Evolutionary conservation across 2,888 invertebrate genomes (phyloP).

Genomic region (Zhuqinia jingwanae): DNA sequence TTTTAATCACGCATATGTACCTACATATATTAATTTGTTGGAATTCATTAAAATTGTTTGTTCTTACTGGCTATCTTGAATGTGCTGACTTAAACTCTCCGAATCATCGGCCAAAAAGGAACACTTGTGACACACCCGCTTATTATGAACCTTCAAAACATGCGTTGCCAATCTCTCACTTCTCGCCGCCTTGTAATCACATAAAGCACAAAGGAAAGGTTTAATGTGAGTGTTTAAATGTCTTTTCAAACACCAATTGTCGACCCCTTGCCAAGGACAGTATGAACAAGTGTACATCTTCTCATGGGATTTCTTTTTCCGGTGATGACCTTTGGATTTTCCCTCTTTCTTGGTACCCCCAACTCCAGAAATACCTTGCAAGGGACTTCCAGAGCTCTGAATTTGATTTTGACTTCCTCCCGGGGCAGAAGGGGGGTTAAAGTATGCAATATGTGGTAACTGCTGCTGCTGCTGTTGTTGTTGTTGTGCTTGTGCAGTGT

Average conservation of each 20-base stretch:
- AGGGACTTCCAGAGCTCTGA: slow-evolving; percentile 52
- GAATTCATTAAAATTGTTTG: neutral
- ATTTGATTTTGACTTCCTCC: slow-evolving; percentile 63
- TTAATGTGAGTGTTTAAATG: slow-evolving; percentile 96
- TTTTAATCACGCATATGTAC: neutral
- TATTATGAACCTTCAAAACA: slow-evolving; percentile 95
- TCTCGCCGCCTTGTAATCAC: slow-evolving; percentile 96
- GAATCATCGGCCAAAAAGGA: slow-evolving; percentile 93
- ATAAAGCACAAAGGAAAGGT: slow-evolving; percentile 93
- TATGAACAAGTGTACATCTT: slow-evolving; percentile 92
- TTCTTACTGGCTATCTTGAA: slow-evolving; percentile 82
- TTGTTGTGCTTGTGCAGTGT: neutral
- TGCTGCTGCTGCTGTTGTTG: slow-evolving; percentile 60
- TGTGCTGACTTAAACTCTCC: slow-evolving; percentile 89
- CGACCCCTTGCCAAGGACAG: slow-evolving; percentile 91
- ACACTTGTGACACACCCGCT: slow-evolving; percentile 93
- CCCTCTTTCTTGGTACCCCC: slow-evolving; percentile 77
- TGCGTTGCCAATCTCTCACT: slow-evolving; percentile 94
- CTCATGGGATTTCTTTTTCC: slow-evolving; percentile 83
- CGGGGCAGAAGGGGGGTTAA: slow-evolving; percentile 75
- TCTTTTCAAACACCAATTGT: slow-evolving; percentile 96
- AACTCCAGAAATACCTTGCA: slow-evolving; percentile 77
- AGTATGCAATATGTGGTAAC: slow-evolving; percentile 78
- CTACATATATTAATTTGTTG: neutral
- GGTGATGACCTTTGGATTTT: slow-evolving; percentile 80